Percentiles rank a stretch among this genome's conserved stretches.
Evolutionary conservation across 2,797 vertebrate species (phyloP).

Genomic region (Dermochelys coriacea): DNA sequence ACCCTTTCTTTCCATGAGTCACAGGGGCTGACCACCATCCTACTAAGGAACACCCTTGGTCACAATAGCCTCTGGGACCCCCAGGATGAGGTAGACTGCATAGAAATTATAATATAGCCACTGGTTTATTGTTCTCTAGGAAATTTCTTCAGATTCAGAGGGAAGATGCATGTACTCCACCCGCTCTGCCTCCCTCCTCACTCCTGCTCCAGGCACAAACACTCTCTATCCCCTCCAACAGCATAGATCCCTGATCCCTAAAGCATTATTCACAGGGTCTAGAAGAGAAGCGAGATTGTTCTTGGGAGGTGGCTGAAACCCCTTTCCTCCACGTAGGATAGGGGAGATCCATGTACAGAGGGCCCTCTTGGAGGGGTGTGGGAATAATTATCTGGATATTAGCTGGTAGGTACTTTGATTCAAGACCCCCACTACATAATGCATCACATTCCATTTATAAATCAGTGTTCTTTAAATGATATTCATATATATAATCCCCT

Average conservation of each 20-base stretch:
- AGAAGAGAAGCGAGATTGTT: background rate
- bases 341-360: background rate
- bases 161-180: background rate
- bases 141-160: background rate
- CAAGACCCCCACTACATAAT: background rate
- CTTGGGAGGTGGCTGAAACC: background rate
- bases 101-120: no score
- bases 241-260: background rate
- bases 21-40: background rate
- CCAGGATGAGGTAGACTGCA: background rate
- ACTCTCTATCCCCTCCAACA: background rate
- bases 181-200: background rate
- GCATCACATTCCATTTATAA: background rate
- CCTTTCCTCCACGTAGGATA: background rate
- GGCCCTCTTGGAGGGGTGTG: background rate
- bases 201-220: background rate
- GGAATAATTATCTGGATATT: background rate
- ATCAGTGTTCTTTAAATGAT: background rate
- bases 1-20: no score
- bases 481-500: background rate
- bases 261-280: fast-evolving
- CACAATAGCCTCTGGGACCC: background rate
- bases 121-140: background rate
- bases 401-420: background rate
- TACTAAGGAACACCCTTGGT: background rate